These are phyloP conservation scores for Oostethus manadensis DNA, from an alignment of 2,113 vertebrate species.

Conservation along the genomic window DNA sequence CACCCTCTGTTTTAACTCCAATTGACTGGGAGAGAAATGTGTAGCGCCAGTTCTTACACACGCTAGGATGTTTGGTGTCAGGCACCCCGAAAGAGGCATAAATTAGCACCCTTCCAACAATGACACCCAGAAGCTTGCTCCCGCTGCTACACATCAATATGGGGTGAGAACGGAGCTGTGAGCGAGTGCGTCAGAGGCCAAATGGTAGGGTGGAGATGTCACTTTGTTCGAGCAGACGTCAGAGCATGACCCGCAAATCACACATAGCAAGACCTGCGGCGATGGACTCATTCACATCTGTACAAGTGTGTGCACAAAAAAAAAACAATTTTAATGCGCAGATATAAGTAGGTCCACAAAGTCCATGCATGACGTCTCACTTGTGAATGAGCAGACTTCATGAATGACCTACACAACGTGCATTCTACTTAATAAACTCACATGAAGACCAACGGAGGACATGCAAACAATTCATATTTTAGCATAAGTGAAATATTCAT, in stretches of 20 bases:
- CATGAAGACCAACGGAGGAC: background rate
- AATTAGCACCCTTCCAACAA: constrained; percentile 65
- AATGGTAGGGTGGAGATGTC: constrained; percentile 62
- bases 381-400: too few species aligned
- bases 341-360: constrained; percentile 3
- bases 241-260: constrained; percentile 32
- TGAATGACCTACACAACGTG: background rate
- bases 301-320: constrained; percentile 4
- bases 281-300: constrained; percentile 23
- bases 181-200: constrained; percentile 64
- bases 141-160: constrained; percentile 69
- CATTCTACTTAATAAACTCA: background rate
- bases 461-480: constrained; percentile 43
- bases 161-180: constrained; percentile 71
- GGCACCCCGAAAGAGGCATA: constrained; percentile 64
- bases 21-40: constrained; percentile 62
- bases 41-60: constrained; percentile 63
- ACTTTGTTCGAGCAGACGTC: constrained; percentile 53
- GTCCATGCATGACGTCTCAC: too few species aligned
- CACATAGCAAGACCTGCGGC: constrained; percentile 20
- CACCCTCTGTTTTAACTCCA: constrained; percentile 60
- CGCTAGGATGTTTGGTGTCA: constrained; percentile 53
- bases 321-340: background rate
- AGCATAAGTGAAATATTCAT: constrained; percentile 34
- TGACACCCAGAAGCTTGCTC: constrained; percentile 62